Conservation (phyloP, 1,140 invertebrate species). For the Tetragonula clypearis region DNA sequence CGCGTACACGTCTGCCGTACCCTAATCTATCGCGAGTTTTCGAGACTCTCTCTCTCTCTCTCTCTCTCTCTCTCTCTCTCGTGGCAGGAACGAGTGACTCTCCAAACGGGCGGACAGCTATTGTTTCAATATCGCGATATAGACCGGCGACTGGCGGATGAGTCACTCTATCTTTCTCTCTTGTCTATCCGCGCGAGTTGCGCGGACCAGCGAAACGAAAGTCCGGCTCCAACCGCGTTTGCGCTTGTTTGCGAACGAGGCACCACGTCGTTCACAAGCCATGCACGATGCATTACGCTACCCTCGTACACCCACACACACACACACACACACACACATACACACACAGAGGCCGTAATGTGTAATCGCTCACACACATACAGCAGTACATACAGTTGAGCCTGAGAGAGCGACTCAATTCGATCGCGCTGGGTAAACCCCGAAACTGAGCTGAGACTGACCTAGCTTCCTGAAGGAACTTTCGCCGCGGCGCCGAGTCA, state of each 20-base stretch:
- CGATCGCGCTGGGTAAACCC: conserved; percentile 52
- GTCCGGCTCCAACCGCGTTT: conserved; percentile 27
- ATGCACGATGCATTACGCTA: background rate
- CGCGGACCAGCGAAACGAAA: conserved; percentile 45
- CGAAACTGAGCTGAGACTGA: background rate
- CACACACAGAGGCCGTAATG: background rate
- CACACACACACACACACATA: no score
- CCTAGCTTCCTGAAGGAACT: background rate
- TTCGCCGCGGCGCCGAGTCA: no score
- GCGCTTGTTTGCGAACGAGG: background rate
- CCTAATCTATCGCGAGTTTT: background rate
- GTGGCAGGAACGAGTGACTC: conserved; percentile 3
- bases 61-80: no score
- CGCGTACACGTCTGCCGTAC: no score
- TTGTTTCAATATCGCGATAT: conserved; percentile 41
- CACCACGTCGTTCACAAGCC: background rate
- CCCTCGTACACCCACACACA: background rate
- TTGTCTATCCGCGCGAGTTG: conserved; percentile 4
- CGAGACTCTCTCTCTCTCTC: no score
- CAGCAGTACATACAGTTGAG: background rate
- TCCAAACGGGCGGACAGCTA: conserved; percentile 2
- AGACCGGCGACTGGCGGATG: conserved; percentile 6
- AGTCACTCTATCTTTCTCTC: background rate
- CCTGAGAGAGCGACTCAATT: conserved; percentile 42
- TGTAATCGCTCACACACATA: conserved; percentile 22